Conservation (phyloP, 2,888 invertebrate genomes). For the Scaptodrosophila latifasciaeformis region DNA sequence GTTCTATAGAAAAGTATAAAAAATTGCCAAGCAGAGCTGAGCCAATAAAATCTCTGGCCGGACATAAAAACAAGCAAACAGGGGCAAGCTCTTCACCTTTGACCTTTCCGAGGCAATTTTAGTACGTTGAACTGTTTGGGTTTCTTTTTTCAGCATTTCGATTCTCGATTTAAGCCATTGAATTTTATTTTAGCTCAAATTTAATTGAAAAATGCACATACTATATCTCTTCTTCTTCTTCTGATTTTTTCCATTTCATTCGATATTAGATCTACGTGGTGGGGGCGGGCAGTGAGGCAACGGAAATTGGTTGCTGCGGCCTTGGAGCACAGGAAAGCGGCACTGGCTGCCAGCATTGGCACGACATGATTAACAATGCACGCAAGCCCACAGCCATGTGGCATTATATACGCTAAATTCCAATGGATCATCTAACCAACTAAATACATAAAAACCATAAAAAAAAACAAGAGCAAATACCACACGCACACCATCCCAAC, state of each 20-base stretch:
- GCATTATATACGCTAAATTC: constrained; percentile 85
- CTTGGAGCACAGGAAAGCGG: constrained; percentile 75
- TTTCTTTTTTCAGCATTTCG: constrained; percentile 21
- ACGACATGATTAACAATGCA: constrained; percentile 90
- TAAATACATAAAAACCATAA: constrained; percentile 2
- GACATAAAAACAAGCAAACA: no score
- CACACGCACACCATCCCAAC: background rate
- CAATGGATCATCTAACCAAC: background rate
- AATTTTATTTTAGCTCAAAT: constrained; percentile 32
- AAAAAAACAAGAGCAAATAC: background rate
- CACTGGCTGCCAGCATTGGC: constrained; percentile 86
- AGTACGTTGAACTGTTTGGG: no score
- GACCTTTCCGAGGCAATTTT: no score
- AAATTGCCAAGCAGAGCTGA: background rate
- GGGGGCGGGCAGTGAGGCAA: constrained; percentile 73
- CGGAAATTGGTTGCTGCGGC: constrained; percentile 75
- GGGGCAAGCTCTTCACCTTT: no score
- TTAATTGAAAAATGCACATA: constrained; percentile 28
- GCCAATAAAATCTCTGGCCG: no score
- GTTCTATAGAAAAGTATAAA: background rate
- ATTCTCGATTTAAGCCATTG: constrained; percentile 29
- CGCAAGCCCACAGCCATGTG: constrained; percentile 93
- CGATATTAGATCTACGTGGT: constrained; percentile 72
- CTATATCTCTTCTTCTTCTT: no score
- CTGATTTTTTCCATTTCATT: background rate